Percentiles rank a stretch among this genome's conserved stretches.
Evolutionary conservation across 2,888 invertebrate genomes (phyloP).

Genomic region (Willowsia nigromaculata): DNA sequence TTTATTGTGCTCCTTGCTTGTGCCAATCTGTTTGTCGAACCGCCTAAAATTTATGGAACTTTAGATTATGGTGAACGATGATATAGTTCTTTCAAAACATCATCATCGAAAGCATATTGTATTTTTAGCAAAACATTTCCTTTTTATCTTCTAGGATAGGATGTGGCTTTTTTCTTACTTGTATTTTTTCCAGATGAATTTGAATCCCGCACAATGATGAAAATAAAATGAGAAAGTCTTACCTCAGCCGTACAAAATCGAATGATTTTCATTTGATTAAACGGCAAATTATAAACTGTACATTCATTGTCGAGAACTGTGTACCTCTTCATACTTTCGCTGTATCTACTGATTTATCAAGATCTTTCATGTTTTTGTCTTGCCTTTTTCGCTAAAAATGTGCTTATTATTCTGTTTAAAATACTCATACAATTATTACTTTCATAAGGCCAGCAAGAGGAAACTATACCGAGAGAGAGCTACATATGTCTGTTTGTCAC

Average conservation of each 20-base stretch:
- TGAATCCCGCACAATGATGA: not conserved
- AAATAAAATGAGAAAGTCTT: slow-evolving; percentile 36
- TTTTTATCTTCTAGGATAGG: too few relatives aligned
- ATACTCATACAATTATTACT: too few relatives aligned
- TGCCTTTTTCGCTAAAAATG: too few relatives aligned
- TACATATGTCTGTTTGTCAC: too few relatives aligned
- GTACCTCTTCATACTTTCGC: slow-evolving; percentile 53
- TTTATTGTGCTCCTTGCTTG: not conserved
- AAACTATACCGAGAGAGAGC: too few relatives aligned
- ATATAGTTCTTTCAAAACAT: not conserved
- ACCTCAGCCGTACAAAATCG: slow-evolving; percentile 9
- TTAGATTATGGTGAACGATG: not conserved
- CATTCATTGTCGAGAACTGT: not conserved
- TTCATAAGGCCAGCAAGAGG: too few relatives aligned
- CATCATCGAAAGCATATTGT: too few relatives aligned
- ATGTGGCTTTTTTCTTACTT: slow-evolving; percentile 69
- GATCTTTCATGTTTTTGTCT: too few relatives aligned
- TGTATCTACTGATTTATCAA: too few relatives aligned
- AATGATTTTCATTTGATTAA: slow-evolving; percentile 47
- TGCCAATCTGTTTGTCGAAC: slow-evolving; percentile 5
- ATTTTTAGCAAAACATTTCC: too few relatives aligned
- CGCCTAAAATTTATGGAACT: not conserved
- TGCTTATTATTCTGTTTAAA: too few relatives aligned
- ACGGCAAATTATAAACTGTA: slow-evolving; percentile 54
- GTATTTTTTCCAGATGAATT: slow-evolving; percentile 66